Base-by-base conservation (phyloP, 2,113 vertebrate species). In the Trematocara macrostoma region DNA sequence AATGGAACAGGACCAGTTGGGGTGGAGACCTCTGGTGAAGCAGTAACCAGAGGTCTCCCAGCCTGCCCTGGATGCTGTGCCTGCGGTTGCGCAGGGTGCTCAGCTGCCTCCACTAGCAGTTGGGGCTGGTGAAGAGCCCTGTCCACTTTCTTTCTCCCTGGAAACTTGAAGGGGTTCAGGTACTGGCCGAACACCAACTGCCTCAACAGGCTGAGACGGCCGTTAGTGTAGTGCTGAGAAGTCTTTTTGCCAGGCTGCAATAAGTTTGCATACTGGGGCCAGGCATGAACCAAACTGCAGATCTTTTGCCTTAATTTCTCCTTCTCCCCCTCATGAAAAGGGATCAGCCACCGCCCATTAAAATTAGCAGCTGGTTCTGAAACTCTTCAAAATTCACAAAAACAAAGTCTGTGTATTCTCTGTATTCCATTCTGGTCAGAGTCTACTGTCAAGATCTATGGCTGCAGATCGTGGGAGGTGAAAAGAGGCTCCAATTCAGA, bases 41-140 rank as follows among this genome's bases (percentile, higher is more conserved):
- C 15, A 34, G 57, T 34, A 35, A 2, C 16, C 57, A 35, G 31
- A 35, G 59, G 59, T 64, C 9, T 35, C 31, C 59, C 31, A 64
- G 16, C 3, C 31, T 35, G 9, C 10, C 35, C 16, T 11, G 2
- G 31, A 64, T 35, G 59, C 57, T n/a, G 57, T 35, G 31, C 15
- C 57, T 61, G 57, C 0, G 2, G 57, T 31, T 61, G 57, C 2
- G 0, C 31, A 61, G 57, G 16, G 0, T 61, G 31, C 59, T 35
- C 59, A 5, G 16, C 59, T 64, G 59, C 0, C 59, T 64, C 3
- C 59, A 35, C 31, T 64, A n/a, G 59, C 59, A n/a, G 6, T 7
- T 35, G 31, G 31, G 6, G 59, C 59, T 64, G 16, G 10, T 64
- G 59, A 64, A 35, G 31, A 64, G 18, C 31, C 59, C 16, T 64